Base-by-base conservation (phyloP, 1,140 invertebrate genomes). In the Maconellicoccus hirsutus region DNA sequence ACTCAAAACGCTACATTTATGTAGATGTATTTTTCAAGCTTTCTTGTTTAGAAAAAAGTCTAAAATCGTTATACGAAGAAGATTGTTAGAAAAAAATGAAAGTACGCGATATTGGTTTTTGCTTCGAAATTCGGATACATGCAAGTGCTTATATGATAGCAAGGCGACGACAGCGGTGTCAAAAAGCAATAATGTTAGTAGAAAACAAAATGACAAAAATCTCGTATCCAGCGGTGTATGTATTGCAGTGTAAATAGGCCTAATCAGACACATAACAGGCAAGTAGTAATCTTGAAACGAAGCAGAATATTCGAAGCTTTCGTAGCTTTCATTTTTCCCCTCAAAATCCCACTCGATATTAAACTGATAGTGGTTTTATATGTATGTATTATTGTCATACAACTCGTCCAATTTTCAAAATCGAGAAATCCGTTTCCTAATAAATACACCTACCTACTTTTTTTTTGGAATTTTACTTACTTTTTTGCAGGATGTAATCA, bases 121-220 rank as follows among this genome's bases (percentile, higher is more conserved):
- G 42, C 6, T 52, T 33, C 29, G 29, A 33, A n/a, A 33, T 33
- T 6, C 29, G 29, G 12, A 12, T 33, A 33, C 29, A 33, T 33
- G 12, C 29, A 12, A 12, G 29, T 12, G 29, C 29, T 33, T 33
- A 33, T 33, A 12, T 12, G 29, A 33, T 33, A 33, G n/a, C n/a
- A 52, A 16, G 6, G n/a, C n/a, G 42, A 16, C 42, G 42, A 14
- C 42, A 16, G 42, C 42, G n/a, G 29, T 33, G 29, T 33, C 29
- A 52, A 52, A 52, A 52, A 52, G 42, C 42, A 52, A 52, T 52
- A 52, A 52, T 52, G 42, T 52, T 52, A 52, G 42, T 52, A 52
- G 42, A 52, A 52, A 52, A 52, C 42, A 52, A 52, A 52, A 52
- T 52, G 42, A 52, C 42, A 52, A 52, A 52, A 52, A 52, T 52